Base-by-base conservation (phyloP, 2,888 invertebrate genomes). In the Heteropelma amictum region DNA sequence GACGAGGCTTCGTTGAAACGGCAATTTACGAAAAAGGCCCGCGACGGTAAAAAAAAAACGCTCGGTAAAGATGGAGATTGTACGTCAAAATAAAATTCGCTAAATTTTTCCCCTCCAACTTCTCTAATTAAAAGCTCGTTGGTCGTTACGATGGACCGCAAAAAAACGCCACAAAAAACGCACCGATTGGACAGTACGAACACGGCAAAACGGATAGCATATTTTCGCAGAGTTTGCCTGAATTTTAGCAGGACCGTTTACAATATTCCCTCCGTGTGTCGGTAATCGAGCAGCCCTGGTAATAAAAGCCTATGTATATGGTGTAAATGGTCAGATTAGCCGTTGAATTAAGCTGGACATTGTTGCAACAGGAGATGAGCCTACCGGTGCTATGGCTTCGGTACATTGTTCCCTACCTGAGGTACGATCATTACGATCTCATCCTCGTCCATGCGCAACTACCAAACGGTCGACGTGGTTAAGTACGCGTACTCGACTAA, bases 391-490 rank as follows among this genome's bases (percentile, higher is more conserved):
- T 54, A 8, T 38, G 21, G 58, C 12, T 30, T 26, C 35, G 21
- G n/a, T 67, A 35, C 54, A 56, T 42, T 8, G 21, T 42, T 35
- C 35, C 30, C 3, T 40, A 64, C 17, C 40, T 14, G 14, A 14
- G 30, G 42, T 60, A 51, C 17, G 26, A 53, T 51, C 28, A 67
- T 65, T 60, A 67, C 30, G 40, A 21, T 61, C 40, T 54, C 33
- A 19, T 60, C 38, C 64, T 65, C 23, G 33, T 14, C 61, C n/a
- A n/a, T n/a, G n/a, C n/a, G n/a, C 54, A 49, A 63, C 49, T 56
- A 33, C 17, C 51, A 58, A 53, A 51, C 60, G 14, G 42, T 65
- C 53, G 40, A 33, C 8, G 63, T 58, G 63, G 71, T 71, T 63
- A 58, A n/a, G 35, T 38, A 45, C 51, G 63, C 45, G 56, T 35